A percentile compares a stretch with the other conserved stretches of the same genome.
phyloP scores from a whole-genome alignment of 2,113 vertebrate genomes.

The Etheostoma spectabile region DNA sequence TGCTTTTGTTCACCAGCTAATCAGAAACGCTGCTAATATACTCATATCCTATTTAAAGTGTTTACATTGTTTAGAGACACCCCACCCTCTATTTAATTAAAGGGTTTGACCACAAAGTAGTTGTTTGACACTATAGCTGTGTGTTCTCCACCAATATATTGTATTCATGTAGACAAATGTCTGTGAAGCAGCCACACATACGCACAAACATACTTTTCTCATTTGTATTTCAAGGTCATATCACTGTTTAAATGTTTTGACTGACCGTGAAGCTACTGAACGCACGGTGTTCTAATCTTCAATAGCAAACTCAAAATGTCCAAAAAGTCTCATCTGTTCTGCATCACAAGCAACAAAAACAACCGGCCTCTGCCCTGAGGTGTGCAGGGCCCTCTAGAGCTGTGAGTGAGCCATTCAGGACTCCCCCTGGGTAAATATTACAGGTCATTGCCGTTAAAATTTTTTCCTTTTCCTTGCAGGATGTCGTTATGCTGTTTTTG shows the following conservation, averaged over 20 bases:
- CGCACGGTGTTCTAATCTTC: slow-evolving; percentile 5
- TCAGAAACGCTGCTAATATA: slow-evolving; percentile 38
- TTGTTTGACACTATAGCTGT: slow-evolving; percentile 30
- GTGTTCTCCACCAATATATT: neutral
- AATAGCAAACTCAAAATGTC: slow-evolving; percentile 1
- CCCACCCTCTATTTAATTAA: slow-evolving; percentile 46
- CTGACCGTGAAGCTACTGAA: slow-evolving; percentile 21
- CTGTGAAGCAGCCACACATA: neutral
- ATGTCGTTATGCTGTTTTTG: slow-evolving; percentile 55
- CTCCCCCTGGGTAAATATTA: slow-evolving; percentile 54
- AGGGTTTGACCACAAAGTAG: slow-evolving; percentile 31
- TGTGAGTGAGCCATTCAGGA: slow-evolving; percentile 42
- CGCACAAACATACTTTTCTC: neutral
- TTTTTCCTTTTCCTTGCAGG: slow-evolving; percentile 62
- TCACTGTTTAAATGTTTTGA: slow-evolving; percentile 43
- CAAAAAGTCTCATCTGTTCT: slow-evolving; percentile 62
- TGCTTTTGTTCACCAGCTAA: slow-evolving; percentile 43
- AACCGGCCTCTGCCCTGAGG: slow-evolving; percentile 28
- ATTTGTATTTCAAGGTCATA: slow-evolving; percentile 7
- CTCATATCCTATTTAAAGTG: slow-evolving; percentile 25
- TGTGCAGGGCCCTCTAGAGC: slow-evolving; percentile 23
- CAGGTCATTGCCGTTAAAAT: slow-evolving; percentile 54
- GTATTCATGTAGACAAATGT: slow-evolving; percentile 12
- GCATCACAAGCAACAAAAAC: slow-evolving; percentile 67
- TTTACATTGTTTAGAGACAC: slow-evolving; percentile 31